Evolutionary conservation across 2,797 vertebrate species (phyloP), one percentile per base, ranked within the genome.

Genomic region (Mionectes olivaceus): DNA sequence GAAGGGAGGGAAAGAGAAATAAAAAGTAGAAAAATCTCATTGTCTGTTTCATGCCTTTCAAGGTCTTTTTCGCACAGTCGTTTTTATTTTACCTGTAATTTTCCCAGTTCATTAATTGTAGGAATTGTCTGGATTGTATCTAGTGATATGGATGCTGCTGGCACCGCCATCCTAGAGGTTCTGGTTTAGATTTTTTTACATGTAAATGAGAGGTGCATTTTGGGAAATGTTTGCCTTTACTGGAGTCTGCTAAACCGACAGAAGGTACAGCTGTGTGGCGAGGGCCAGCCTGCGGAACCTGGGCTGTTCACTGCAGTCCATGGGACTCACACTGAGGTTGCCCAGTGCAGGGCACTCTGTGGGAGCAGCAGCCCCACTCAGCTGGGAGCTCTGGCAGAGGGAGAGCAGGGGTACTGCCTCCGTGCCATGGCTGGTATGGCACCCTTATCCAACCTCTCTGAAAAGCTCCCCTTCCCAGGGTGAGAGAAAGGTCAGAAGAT

Each of bases 391-490:
- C 39, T 30, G 65, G 73, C 44, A 69, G 33, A 0, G 0, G 24
- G 1, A 0, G 1, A 33, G 56, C 7, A 7, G 33, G 61, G 24
- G 6, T 30, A 3, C 27, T 19, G 35, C 32, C 70, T 7, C 49
- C 61, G 63, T 1, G 0, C 47, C 47, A 2, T 3, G 25, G 37
- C 30, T 1, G 2, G 33, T 7, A 23, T 1, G 9, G 16, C 49
- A 47, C 10, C 30, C 14, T 21, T 10, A 5, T 4, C 0, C 6
- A 65, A 22, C 28, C 28, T 37, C 13, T 47, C 17, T 14, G 28
- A 43, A 56, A 13, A 98, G 94, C 98, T 98, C 95, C 98, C 98
- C 98, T 98, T 97, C 97, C 95, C 97, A 97, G 97, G 97, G 95
- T 70, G 89, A 98, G 96, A 97, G 97, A 96, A 98, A 98, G 97